Percentiles rank a stretch among this genome's conserved stretches.
Conservation (phyloP, 2,888 invertebrate genomes). For the Stomorhina lunata region DNA sequence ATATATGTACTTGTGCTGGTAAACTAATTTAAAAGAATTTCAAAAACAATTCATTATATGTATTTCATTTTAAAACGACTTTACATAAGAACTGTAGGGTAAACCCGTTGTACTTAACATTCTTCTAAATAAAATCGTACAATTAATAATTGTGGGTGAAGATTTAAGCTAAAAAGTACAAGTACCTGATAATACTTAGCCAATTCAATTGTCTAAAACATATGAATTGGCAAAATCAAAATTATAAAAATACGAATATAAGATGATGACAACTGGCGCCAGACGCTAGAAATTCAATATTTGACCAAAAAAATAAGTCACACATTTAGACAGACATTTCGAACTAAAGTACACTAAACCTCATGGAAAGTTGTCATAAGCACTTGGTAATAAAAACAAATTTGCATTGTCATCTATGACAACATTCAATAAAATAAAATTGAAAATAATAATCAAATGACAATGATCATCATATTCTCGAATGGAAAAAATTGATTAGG, state of each 20-base stretch:
- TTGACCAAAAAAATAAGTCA: neutral
- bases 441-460: slow-evolving; percentile 8
- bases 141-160: no score
- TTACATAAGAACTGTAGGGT: no score
- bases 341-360: neutral
- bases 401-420: slow-evolving; percentile 37
- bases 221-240: slow-evolving; percentile 6
- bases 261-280: slow-evolving; percentile 38
- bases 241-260: no score
- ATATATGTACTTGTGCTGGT: no score
- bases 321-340: neutral
- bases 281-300: slow-evolving; percentile 20
- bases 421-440: slow-evolving; percentile 10
- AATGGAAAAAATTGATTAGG: slow-evolving; percentile 9
- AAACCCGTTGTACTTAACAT: no score
- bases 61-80: no score
- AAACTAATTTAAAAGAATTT: no score
- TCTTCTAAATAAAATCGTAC: no score
- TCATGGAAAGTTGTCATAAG: slow-evolving; percentile 34
- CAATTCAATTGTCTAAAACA: neutral
- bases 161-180: neutral
- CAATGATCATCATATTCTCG: no score
- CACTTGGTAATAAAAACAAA: neutral
- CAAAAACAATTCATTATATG: no score
- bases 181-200: slow-evolving; percentile 17